phyloP scores from a whole-genome alignment of 2,888 invertebrate genomes.

The Ectemnius cavifrons region DNA sequence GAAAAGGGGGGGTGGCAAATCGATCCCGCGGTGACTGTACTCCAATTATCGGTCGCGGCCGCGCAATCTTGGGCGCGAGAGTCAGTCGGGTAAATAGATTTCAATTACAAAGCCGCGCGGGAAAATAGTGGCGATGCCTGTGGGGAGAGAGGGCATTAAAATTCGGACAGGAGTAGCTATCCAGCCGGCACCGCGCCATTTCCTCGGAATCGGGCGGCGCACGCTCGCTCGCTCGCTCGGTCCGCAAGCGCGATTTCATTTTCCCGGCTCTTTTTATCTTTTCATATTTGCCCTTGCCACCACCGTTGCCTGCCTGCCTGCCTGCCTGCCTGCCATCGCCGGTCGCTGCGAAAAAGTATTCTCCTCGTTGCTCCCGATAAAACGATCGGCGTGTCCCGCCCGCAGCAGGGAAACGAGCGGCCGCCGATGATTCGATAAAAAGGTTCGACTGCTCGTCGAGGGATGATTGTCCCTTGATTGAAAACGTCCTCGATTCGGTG shows the following conservation, averaged over 20 bases:
- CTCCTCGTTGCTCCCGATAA: conserved; percentile 47
- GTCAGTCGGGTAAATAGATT: conserved; percentile 6
- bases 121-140: not conserved
- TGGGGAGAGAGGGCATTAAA: conserved; percentile 2
- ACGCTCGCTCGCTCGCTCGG: not conserved
- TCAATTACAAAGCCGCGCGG: conserved; percentile 7
- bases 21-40: too few species aligned
- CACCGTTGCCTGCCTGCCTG: too few species aligned
- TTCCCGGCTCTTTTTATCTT: conserved; percentile 34
- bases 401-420: conserved; percentile 38
- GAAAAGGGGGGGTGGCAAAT: conserved; percentile 7
- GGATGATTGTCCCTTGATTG: conserved; percentile 71
- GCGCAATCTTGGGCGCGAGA: not conserved
- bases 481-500: conserved; percentile 61
- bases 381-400: conserved; percentile 46
- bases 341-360: conserved; percentile 28
- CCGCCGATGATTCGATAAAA: conserved; percentile 64
- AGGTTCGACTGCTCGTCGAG: conserved; percentile 64
- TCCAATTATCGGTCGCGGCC: too few species aligned
- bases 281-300: conserved; percentile 32
- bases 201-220: conserved; percentile 6
- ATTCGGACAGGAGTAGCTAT: conserved; percentile 5
- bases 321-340: too few species aligned
- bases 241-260: not conserved
- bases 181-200: conserved; percentile 6